These are phyloP conservation scores for Drosophila suzukii DNA, from an alignment of 1,140 invertebrate genomes.

Conservation along the genomic window DNA sequence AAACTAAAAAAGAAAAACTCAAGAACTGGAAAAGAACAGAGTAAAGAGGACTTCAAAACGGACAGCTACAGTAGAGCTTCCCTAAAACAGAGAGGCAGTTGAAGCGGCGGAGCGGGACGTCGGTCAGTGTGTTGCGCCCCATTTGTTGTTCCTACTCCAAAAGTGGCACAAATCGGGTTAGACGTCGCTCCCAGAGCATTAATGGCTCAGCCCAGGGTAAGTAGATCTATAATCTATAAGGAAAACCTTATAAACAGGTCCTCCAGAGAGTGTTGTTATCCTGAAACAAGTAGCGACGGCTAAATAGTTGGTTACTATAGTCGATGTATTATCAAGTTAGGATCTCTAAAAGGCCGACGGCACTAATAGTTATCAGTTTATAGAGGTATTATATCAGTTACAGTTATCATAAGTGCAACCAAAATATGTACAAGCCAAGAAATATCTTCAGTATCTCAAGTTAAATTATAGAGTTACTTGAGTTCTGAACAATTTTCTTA, in stretches of 20 bases:
- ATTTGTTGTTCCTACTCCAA: slow-evolving; percentile 73
- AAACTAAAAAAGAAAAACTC: slow-evolving; percentile 9
- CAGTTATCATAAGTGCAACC: no score
- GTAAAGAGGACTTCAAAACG: slow-evolving; percentile 35
- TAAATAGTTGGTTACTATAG: neutral
- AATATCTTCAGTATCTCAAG: neutral
- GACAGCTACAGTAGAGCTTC: slow-evolving; percentile 45
- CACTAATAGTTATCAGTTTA: neutral
- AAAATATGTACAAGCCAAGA: neutral
- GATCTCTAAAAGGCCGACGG: slow-evolving; percentile 20
- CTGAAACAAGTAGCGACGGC: slow-evolving; percentile 21
- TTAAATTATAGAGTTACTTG: neutral
- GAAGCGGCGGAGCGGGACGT: slow-evolving; percentile 33
- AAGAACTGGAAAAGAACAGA: slow-evolving; percentile 4
- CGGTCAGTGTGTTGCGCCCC: slow-evolving; percentile 71
- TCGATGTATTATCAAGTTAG: neutral
- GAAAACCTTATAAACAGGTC: neutral
- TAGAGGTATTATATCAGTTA: neutral
- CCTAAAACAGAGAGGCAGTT: slow-evolving; percentile 11
- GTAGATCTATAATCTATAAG: slow-evolving; percentile 23
- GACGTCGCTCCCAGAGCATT: slow-evolving; percentile 85
- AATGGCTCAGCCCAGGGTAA: slow-evolving; percentile 85
- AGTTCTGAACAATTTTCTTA: neutral
- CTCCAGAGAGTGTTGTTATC: slow-evolving; percentile 29
- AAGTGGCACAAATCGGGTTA: slow-evolving; percentile 85